phyloP scores from a whole-genome alignment of 2,888 invertebrate species.

The Agrochola litura region DNA sequence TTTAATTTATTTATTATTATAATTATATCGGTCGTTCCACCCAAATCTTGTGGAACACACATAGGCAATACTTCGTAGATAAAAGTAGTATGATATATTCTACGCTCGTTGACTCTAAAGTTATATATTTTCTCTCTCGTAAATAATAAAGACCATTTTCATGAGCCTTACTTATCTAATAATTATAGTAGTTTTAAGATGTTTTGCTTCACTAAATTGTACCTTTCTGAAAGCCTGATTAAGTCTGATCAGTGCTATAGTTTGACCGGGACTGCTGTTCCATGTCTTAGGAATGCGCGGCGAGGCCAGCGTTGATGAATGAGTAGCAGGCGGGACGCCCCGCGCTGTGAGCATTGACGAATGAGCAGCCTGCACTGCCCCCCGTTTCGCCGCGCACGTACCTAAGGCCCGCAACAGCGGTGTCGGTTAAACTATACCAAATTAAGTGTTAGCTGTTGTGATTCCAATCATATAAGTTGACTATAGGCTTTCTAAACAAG shows the following conservation, averaged over 20 bases:
- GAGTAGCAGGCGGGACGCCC: too few relatives aligned
- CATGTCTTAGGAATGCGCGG: too few relatives aligned
- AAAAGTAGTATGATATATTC: slow-evolving; percentile 30
- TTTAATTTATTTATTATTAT: neutral
- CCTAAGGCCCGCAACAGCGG: too few relatives aligned
- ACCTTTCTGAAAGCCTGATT: neutral
- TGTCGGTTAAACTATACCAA: too few relatives aligned
- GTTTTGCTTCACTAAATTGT: slow-evolving; percentile 25
- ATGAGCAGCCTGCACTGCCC: too few relatives aligned
- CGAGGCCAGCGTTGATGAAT: too few relatives aligned
- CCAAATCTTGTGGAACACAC: slow-evolving; percentile 21
- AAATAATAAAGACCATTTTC: slow-evolving; percentile 51
- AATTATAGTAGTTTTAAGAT: slow-evolving; percentile 24
- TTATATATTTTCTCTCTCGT: slow-evolving; percentile 41
- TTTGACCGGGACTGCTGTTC: too few relatives aligned
- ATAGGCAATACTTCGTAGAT: slow-evolving; percentile 30
- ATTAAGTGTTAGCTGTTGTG: too few relatives aligned
- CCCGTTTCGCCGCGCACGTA: too few relatives aligned
- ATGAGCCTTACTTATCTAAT: slow-evolving; percentile 53
- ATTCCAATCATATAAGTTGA: too few relatives aligned
- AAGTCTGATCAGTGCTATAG: neutral
- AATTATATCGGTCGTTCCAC: slow-evolving; percentile 27
- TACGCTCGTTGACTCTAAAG: slow-evolving; percentile 41
- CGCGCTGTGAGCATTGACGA: too few relatives aligned
- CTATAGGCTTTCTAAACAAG: too few relatives aligned